Conservation (phyloP, 2,888 invertebrate species). For the Stratiomys singularior region DNA sequence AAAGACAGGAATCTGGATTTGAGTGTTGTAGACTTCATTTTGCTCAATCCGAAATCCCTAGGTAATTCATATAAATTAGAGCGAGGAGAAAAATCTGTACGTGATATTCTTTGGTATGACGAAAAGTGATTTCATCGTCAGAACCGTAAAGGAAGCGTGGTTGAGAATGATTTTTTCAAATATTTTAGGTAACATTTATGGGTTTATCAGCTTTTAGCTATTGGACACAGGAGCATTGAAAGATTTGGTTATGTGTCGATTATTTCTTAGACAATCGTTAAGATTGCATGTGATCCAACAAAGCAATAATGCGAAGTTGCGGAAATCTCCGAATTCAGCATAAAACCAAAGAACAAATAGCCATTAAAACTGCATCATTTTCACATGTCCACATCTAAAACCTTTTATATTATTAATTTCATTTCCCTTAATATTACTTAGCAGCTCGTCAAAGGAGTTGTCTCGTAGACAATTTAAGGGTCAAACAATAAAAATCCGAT, state of each 20-base stretch:
- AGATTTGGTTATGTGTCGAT: no score
- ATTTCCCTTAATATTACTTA: not conserved
- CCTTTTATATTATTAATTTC: conserved; percentile 30
- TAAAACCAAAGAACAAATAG: not conserved
- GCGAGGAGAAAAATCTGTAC: conserved; percentile 51
- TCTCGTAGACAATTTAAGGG: conserved; percentile 16
- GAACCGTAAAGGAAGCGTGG: not conserved
- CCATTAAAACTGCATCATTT: not conserved
- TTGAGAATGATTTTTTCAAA: not conserved
- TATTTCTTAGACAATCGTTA: no score
- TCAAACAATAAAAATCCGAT: conserved; percentile 52
- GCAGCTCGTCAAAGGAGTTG: not conserved
- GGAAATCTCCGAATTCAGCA: not conserved
- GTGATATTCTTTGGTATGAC: conserved; percentile 51
- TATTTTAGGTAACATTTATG: not conserved
- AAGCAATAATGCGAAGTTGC: not conserved
- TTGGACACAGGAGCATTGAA: no score
- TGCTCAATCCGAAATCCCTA: conserved; percentile 52
- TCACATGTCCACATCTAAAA: not conserved
- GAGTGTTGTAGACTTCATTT: conserved; percentile 47
- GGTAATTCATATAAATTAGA: conserved; percentile 53
- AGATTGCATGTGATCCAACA: not conserved
- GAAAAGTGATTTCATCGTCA: conserved; percentile 49
- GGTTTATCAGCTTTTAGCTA: no score
- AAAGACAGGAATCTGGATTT: conserved; percentile 22